Evolutionary conservation across 2,888 invertebrate species (phyloP).

Genomic region (Megalurothrips usitatus): DNA sequence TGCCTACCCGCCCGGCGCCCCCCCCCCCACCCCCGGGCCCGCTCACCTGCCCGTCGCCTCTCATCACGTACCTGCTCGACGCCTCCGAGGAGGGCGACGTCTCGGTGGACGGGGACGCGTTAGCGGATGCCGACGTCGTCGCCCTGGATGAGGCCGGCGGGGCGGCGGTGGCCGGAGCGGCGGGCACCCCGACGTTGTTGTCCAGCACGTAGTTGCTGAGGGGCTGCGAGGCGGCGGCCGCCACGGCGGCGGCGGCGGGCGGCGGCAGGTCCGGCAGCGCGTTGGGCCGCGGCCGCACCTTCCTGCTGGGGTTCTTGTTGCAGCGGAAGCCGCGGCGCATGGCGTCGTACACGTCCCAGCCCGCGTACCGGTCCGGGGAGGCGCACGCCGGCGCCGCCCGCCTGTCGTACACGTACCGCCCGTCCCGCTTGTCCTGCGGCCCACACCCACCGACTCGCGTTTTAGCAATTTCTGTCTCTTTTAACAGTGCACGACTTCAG

Average conservation of each 20-base stretch:
- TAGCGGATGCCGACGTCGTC: background rate
- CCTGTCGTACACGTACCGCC: slow-evolving; percentile 52
- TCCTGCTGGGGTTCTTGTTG: slow-evolving; percentile 19
- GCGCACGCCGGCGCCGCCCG: slow-evolving; percentile 59
- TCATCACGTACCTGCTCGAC: too few species aligned
- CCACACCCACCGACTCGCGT: too few species aligned
- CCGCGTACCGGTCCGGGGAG: slow-evolving; percentile 45
- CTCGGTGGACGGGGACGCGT: background rate
- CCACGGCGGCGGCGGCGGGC: background rate
- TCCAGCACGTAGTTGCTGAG: background rate
- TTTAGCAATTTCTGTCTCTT: too few species aligned
- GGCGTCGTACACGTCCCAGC: slow-evolving; percentile 15
- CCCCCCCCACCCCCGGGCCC: background rate
- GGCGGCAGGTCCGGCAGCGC: background rate
- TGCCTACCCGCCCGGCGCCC: background rate
- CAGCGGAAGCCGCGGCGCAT: slow-evolving; percentile 11
- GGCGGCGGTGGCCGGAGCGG: background rate
- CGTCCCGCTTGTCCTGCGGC: slow-evolving; percentile 30
- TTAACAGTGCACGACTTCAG: too few species aligned
- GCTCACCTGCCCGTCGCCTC: background rate
- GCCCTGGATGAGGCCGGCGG: background rate
- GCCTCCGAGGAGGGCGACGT: background rate
- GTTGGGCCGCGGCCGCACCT: background rate
- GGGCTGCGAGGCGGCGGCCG: background rate
- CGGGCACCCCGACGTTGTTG: background rate